phyloP scores from a whole-genome alignment of 1,140 invertebrate species.

The Eciton burchellii region DNA sequence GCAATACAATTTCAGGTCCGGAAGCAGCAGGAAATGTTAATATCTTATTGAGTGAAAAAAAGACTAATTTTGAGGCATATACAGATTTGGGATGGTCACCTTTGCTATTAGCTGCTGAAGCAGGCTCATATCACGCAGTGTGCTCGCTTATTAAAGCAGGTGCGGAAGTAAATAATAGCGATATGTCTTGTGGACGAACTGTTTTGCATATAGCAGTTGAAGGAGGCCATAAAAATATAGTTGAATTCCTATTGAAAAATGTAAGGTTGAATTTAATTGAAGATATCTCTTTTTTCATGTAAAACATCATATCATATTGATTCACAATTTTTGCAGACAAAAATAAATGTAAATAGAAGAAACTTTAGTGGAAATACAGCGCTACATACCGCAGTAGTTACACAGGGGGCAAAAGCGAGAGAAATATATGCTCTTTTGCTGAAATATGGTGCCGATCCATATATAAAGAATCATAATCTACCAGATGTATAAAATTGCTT shows the following conservation, averaged over 20 bases:
- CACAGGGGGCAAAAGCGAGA: slow-evolving; percentile 73
- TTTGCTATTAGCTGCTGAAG: slow-evolving; percentile 85
- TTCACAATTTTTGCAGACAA: slow-evolving; percentile 70
- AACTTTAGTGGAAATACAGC: slow-evolving; percentile 82
- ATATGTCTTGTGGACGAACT: slow-evolving; percentile 86
- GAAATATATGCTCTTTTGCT: slow-evolving; percentile 79
- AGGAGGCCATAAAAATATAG: slow-evolving; percentile 82
- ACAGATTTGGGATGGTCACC: slow-evolving; percentile 84
- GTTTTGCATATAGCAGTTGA: slow-evolving; percentile 87
- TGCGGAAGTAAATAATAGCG: slow-evolving; percentile 84
- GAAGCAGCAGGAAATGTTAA: slow-evolving; percentile 74
- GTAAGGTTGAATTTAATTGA: slow-evolving; percentile 65
- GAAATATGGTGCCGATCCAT: slow-evolving; percentile 78
- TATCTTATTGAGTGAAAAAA: slow-evolving; percentile 67
- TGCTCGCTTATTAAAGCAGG: slow-evolving; percentile 84
- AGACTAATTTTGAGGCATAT: slow-evolving; percentile 68
- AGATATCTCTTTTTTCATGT: slow-evolving; percentile 10
- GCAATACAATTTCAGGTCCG: slow-evolving; percentile 44
- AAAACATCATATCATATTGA: slow-evolving; percentile 10
- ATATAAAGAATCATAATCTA: slow-evolving; percentile 74
- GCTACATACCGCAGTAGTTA: slow-evolving; percentile 79
- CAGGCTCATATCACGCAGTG: slow-evolving; percentile 84
- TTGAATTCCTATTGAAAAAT: slow-evolving; percentile 85
- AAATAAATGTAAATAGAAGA: slow-evolving; percentile 79
- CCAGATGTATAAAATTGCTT: slow-evolving; percentile 3